Evolutionary conservation across 1,140 invertebrate species (phyloP), one percentile per base, ranked within the genome.

Genomic region (Carposina sasakii): DNA sequence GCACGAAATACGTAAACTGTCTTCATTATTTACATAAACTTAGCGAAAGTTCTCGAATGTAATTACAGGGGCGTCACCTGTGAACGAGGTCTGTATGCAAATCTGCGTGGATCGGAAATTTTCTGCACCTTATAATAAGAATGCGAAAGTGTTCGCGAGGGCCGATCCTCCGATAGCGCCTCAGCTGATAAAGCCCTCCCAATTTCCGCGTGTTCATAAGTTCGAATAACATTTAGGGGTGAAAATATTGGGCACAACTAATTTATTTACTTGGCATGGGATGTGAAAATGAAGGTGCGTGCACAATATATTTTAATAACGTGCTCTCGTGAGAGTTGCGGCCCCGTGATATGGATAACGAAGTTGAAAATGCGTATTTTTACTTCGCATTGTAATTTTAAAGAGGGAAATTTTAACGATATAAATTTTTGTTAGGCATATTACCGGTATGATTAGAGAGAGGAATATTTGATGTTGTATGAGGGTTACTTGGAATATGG

Each of bases 281-380:
- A 57, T 50, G 56, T 59, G 61, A 63, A 60, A 68, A 73, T 67
- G 66, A 72, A 77, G 66, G 70, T 63, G 62, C 60, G 58, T 74
- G 67, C 63, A 76, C 74, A 75, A 76, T 83, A 83, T 79, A 83
- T 83, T 81, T 83, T 81, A 83, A 83, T 83, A 83, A 81, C 62
- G 60, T 65, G 70, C 67, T 74, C 76, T 75, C 76, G 20, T 49
- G 74, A 72, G 76, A 75, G 53, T 60, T 63, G 13, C 33, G 33
- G 59, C 63, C 63, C 63, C 59, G 61, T 72, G 67, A 74, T 75
- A 67, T 44, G 66, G 57, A 70, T 78, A 77, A 76, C 70, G 67
- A 76, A 76, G 71, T 67, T 71, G 57, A 49, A 57, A 78, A 75
- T 63, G 55, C 56, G 65, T 67, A 70, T 78, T 79, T 78, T 76